Evolutionary conservation across 2,888 invertebrate species (phyloP).

Genomic region (Drosophila glabriapex): DNA sequence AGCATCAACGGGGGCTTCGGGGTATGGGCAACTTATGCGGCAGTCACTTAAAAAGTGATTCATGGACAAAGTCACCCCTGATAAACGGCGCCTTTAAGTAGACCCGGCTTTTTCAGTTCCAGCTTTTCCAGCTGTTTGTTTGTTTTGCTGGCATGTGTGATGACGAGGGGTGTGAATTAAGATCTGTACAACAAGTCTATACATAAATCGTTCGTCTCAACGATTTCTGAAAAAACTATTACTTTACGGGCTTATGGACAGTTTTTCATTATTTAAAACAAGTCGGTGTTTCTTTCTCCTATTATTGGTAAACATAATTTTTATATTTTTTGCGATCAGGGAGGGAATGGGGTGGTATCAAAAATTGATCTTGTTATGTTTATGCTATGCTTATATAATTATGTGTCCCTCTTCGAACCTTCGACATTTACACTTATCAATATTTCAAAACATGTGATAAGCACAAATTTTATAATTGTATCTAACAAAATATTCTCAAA

Average conservation of each 20-base stretch:
- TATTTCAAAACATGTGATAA: too few relatives aligned
- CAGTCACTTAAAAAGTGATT: slow-evolving; percentile 84
- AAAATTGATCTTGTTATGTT: background rate
- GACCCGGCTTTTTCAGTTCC: slow-evolving; percentile 24
- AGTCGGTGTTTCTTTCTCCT: background rate
- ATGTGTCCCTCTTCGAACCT: background rate
- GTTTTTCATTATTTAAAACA: background rate
- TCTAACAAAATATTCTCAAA: background rate
- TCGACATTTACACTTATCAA: background rate
- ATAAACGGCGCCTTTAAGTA: slow-evolving; percentile 9
- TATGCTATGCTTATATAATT: background rate
- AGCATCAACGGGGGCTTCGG: slow-evolving; percentile 12
- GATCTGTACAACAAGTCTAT: background rate
- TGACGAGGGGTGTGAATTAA: background rate
- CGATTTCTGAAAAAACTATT: background rate
- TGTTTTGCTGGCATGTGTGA: slow-evolving; percentile 25
- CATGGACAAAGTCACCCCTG: slow-evolving; percentile 74
- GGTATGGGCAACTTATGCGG: slow-evolving; percentile 44
- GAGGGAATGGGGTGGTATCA: background rate
- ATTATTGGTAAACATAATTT: background rate
- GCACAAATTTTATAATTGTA: background rate
- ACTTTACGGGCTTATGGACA: background rate
- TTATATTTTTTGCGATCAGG: background rate
- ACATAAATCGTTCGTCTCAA: background rate
- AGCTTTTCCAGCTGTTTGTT: slow-evolving; percentile 46